Evolutionary conservation across 2,113 vertebrate species (phyloP).

Genomic region (Gasterosteus aculeatus): DNA sequence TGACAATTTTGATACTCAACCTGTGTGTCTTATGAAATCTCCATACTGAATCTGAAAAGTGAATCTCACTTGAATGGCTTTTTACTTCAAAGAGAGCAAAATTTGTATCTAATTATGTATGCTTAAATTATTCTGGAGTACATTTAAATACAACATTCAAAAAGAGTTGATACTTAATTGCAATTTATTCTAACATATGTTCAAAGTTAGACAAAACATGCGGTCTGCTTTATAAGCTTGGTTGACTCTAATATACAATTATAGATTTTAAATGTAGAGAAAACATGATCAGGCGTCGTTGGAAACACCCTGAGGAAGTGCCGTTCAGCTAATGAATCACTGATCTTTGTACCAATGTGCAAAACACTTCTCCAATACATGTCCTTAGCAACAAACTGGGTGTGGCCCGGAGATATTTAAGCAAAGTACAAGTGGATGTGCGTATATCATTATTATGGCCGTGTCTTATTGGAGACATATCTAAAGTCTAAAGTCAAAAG

Average conservation of each 20-base stretch:
- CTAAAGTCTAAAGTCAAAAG: not conserved
- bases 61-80: not conserved
- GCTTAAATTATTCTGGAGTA: not conserved
- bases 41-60: not conserved
- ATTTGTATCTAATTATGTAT: not conserved
- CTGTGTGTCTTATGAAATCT: not conserved
- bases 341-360: slow-evolving; percentile 24
- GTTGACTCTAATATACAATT: not conserved
- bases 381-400: not conserved
- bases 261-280: not conserved
- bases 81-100: not conserved
- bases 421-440: not conserved
- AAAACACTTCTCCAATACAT: not conserved
- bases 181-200: not conserved
- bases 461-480: not conserved
- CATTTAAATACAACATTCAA: not conserved
- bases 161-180: not conserved
- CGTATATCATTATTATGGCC: not conserved
- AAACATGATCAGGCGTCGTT: too few species aligned
- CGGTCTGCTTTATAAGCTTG: not conserved
- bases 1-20: not conserved
- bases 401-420: not conserved
- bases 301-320: not conserved
- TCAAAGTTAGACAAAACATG: not conserved
- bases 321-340: not conserved